These are phyloP conservation scores for Glossophaga mutica DNA, from an alignment of 2,797 vertebrate genomes.

Conservation along the genomic window DNA sequence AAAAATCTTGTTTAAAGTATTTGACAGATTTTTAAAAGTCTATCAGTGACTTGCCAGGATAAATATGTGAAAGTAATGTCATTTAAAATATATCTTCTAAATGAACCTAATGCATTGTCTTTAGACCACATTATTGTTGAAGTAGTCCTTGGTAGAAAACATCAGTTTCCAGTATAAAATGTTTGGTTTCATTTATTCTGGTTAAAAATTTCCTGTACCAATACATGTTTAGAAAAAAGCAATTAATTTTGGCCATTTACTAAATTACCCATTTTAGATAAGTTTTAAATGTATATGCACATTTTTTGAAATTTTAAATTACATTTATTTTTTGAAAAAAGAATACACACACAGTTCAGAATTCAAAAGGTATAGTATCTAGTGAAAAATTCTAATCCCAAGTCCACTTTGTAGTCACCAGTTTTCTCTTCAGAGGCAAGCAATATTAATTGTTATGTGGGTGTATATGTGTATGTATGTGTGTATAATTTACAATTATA, in stretches of 20 bases:
- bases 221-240: background rate
- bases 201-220: background rate
- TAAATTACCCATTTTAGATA: conserved; percentile 6
- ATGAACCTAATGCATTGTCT: background rate
- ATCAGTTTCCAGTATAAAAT: background rate
- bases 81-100: conserved; percentile 33
- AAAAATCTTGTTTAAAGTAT: background rate
- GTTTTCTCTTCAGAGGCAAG: background rate
- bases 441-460: background rate
- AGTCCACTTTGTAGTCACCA: background rate
- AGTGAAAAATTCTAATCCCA: background rate
- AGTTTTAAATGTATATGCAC: background rate
- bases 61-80: conserved; percentile 16
- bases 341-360: background rate
- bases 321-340: background rate
- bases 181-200: background rate
- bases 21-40: background rate
- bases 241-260: background rate
- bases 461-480: background rate
- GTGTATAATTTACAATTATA: background rate
- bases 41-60: conserved; percentile 3
- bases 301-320: background rate
- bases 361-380: background rate
- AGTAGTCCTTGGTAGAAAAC: background rate
- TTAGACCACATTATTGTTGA: background rate